Conservation (phyloP, 2,797 vertebrate genomes). For the Dromococcyx pavoninus region DNA sequence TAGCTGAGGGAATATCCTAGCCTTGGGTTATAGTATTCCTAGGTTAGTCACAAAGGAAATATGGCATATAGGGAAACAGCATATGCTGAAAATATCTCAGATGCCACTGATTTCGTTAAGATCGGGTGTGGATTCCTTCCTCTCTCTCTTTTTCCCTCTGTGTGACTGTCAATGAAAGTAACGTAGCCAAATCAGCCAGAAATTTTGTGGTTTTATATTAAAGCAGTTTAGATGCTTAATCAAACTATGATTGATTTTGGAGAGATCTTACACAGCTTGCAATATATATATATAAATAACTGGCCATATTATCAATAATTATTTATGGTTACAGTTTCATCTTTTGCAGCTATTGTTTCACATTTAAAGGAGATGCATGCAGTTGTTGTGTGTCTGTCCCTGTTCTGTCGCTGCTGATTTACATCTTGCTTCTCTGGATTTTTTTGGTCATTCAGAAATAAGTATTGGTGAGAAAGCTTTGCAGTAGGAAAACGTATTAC, state of each 20-base stretch:
- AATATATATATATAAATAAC: too few relatives aligned
- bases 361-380: not conserved
- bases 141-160: not conserved
- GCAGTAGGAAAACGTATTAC: not conserved
- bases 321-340: not conserved
- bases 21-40: constrained; percentile 41
- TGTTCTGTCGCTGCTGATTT: not conserved
- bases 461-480: not conserved
- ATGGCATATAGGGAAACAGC: not conserved
- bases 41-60: constrained; percentile 41
- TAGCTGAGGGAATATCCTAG: constrained; percentile 51
- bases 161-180: not conserved
- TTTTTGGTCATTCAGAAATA: not conserved
- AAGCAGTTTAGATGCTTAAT: not conserved
- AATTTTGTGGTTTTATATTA: not conserved
- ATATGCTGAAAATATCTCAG: constrained; percentile 45
- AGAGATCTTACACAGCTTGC: not conserved
- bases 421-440: not conserved
- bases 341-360: not conserved
- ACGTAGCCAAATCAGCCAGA: not conserved
- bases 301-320: not conserved
- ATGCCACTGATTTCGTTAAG: constrained; percentile 30
- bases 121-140: constrained; percentile 15
- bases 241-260: not conserved
- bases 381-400: not conserved